A percentile compares a stretch with the other conserved stretches of the same genome.
Conservation (phyloP, 2,113 vertebrate species). For the Lathamus discolor region DNA sequence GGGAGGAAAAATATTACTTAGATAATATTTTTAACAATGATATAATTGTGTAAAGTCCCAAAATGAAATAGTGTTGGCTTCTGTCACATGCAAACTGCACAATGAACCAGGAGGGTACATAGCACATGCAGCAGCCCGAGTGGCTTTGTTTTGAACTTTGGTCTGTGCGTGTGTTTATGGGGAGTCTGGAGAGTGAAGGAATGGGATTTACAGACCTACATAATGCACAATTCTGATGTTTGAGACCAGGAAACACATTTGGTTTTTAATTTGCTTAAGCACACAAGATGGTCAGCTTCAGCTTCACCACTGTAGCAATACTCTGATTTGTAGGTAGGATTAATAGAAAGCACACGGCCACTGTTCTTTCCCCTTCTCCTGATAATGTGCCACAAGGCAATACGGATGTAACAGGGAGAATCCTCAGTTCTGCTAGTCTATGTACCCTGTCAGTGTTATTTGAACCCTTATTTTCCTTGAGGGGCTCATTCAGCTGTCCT, state of each 20-base stretch:
- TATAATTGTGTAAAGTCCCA: conserved; percentile 38
- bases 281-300: conserved; percentile 54
- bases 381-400: conserved; percentile 59
- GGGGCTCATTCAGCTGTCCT: conserved; percentile 72
- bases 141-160: neutral
- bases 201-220: neutral
- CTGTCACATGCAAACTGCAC: conserved; percentile 17
- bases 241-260: conserved; percentile 61
- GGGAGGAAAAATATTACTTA: neutral
- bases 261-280: conserved; percentile 71
- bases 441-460: conserved; percentile 63
- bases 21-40: conserved; percentile 26
- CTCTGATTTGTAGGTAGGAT: conserved; percentile 60
- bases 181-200: neutral
- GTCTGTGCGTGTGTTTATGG: neutral
- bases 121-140: conserved; percentile 4
- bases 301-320: conserved; percentile 55
- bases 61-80: conserved; percentile 24
- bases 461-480: conserved; percentile 76
- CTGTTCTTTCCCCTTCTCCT: conserved; percentile 43
- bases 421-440: conserved; percentile 61
- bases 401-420: conserved; percentile 64
- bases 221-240: conserved; percentile 37
- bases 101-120: conserved; percentile 17
- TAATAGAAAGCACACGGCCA: conserved; percentile 47